Conservation (phyloP, 2,797 vertebrate species). For the Sebastes umbrosus region DNA sequence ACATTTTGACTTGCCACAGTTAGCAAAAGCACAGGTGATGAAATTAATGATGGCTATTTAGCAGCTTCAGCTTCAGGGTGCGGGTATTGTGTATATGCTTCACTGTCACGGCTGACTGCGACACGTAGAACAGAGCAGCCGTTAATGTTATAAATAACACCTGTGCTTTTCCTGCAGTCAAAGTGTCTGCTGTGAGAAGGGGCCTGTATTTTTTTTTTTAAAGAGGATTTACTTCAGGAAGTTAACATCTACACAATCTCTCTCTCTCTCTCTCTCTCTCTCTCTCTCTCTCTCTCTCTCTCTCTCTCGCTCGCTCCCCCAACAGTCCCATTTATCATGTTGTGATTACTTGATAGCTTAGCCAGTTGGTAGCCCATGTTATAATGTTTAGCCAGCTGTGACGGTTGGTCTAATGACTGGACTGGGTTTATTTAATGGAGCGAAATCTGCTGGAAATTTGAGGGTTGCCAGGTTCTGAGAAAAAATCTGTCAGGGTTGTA, state of each 20-base stretch:
- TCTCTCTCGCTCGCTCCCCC: neutral
- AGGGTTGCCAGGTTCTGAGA: constrained; percentile 50
- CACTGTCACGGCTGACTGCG: neutral
- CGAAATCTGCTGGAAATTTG: constrained; percentile 63
- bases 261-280: neutral
- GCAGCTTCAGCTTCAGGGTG: neutral
- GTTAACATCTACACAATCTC: constrained; percentile 34
- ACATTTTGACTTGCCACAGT: no score
- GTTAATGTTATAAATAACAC: neutral
- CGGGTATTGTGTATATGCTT: neutral
- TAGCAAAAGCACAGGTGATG: neutral
- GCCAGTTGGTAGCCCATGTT: constrained; percentile 65
- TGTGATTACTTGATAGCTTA: constrained; percentile 63
- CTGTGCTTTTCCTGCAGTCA: neutral
- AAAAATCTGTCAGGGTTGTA: constrained; percentile 48
- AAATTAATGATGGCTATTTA: neutral
- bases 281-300: neutral
- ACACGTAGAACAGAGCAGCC: neutral
- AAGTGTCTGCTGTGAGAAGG: neutral
- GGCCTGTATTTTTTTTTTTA: neutral
- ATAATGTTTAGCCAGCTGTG: constrained; percentile 73
- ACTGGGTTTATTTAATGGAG: constrained; percentile 69
- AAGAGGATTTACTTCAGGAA: neutral
- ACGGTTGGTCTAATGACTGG: constrained; percentile 67
- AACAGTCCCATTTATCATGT: constrained; percentile 59